These are phyloP conservation scores for Stenichneumon culpator DNA, from an alignment of 2,888 invertebrate species.

Conservation along the genomic window DNA sequence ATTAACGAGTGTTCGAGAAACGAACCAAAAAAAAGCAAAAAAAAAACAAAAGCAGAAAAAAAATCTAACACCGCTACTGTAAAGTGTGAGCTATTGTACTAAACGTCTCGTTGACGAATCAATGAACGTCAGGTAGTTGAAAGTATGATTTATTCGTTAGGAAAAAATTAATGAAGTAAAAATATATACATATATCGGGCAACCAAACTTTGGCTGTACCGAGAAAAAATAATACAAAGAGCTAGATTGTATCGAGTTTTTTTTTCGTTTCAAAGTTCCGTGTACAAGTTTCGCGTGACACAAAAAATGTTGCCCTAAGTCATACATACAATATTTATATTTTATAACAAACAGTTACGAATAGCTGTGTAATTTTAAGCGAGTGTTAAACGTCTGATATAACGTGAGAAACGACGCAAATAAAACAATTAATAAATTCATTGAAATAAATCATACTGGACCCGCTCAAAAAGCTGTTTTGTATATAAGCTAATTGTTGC, in stretches of 20 bases:
- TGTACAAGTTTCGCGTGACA: constrained; percentile 26
- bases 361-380: constrained; percentile 56
- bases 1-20: constrained; percentile 63
- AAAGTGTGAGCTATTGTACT: constrained; percentile 67
- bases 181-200: background rate
- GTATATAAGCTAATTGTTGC: constrained; percentile 77
- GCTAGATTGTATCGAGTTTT: constrained; percentile 26
- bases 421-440: constrained; percentile 41
- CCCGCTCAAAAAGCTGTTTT: constrained; percentile 70
- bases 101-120: constrained; percentile 59
- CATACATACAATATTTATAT: constrained; percentile 60
- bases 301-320: constrained; percentile 24
- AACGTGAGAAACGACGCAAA: constrained; percentile 44
- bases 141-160: constrained; percentile 75
- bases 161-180: constrained; percentile 17
- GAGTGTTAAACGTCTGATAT: constrained; percentile 10
- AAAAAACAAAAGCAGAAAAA: constrained; percentile 38
- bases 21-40: constrained; percentile 52
- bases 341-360: constrained; percentile 49
- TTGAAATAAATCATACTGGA: constrained; percentile 75
- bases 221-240: background rate
- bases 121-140: constrained; percentile 60
- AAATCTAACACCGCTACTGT: constrained; percentile 66
- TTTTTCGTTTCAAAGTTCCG: constrained; percentile 16
- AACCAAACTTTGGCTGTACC: background rate